Conservation (phyloP, 2,797 vertebrate species). For the Micrastur ruficollis region DNA sequence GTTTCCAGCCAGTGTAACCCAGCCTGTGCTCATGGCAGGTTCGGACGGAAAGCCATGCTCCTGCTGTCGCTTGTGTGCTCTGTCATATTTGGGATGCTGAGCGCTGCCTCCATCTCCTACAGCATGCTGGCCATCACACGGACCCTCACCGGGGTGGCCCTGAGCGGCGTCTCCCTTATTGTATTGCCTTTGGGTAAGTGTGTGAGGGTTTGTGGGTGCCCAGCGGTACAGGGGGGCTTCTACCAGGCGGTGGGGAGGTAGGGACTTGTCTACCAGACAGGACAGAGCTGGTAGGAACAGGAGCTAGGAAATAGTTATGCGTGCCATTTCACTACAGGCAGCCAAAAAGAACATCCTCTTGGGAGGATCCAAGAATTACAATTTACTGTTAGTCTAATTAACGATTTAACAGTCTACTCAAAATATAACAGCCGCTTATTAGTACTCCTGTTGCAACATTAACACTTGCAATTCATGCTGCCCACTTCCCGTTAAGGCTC, state of each 20-base stretch:
- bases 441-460: neutral
- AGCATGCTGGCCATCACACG: conserved; percentile 81
- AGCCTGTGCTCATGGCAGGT: conserved; percentile 69
- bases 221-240: neutral
- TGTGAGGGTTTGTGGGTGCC: neutral
- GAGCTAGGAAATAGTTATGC: rapidly evolving
- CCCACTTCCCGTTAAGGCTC: neutral
- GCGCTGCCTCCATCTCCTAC: conserved; percentile 79
- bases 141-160: conserved; percentile 76
- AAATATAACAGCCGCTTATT: neutral
- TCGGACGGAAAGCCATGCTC: conserved; percentile 81
- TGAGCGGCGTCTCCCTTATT: conserved; percentile 84
- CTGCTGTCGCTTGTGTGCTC: conserved; percentile 73
- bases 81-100: conserved; percentile 68
- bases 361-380: neutral
- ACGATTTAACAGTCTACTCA: neutral
- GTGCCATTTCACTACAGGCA: neutral
- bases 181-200: conserved; percentile 77
- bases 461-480: neutral
- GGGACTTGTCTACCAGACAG: neutral
- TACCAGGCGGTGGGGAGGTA: neutral
- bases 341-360: neutral
- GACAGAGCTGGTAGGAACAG: neutral
- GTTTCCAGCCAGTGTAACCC: neutral
- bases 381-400: neutral